Base-by-base conservation (phyloP, 2,888 invertebrate species). In the Danaus chrysippus region DNA sequence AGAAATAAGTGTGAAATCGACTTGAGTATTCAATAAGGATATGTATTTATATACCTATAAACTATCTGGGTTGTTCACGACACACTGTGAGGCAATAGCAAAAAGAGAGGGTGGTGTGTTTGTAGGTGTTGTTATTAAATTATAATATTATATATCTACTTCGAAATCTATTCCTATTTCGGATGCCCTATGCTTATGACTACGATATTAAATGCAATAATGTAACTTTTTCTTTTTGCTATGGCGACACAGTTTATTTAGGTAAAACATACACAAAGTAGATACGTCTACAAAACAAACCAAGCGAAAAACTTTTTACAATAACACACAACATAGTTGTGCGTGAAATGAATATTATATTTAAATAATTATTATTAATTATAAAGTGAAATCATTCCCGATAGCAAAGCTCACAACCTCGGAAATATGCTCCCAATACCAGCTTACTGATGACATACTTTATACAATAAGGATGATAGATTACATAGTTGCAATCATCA, bases 361-460 rank as follows among this genome's bases (percentile, higher is more conserved):
- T 80, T 82, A 77, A 78, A 81, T 81, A 80, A 82, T 79, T 77
- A 79, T 83, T 79, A 77, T 81, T 81, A 81, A 82, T 79, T 77
- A 80, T 84, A 81, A 80, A 72, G 80, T 83, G 86, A 88, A 89
- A 82, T 86, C 84, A 90, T 90, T 91, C 81, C 91, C 91, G 91
- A 87, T 81, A 86, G 87, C 78, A 82, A 83, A 84, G 81, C 81
- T 90, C 90, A 90, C 90, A 90, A 91, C 90, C 88, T 83, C 89
- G 90, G 90, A 90, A 91, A 89, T 86, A 90, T 91, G 91, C 90
- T 91, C 91, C 91, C 90, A 89, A 86, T 87, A 91, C 91, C 91
- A 91, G 90, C 91, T 88, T 86, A 81, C 79, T 78, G 83, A 82
- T 80, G 78, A 82, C 76, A 77, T 80, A 80, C 75, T 74, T 77